Base-by-base conservation (phyloP, 1,140 invertebrate species). In the Teleogryllus occipitalis region DNA sequence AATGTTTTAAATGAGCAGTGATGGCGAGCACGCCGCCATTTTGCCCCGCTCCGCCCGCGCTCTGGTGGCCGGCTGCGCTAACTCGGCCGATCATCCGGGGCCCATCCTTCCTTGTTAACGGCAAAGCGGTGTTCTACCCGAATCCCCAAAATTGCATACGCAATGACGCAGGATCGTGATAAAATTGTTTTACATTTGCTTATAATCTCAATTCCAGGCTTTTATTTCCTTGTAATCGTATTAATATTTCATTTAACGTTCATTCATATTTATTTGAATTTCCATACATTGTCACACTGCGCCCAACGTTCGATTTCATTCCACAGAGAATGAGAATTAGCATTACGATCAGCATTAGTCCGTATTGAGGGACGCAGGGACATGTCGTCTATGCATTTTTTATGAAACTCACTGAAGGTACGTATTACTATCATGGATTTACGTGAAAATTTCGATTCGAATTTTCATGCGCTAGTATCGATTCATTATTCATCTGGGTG, bases 231-330 rank as follows among this genome's bases (percentile, higher is more conserved):
- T 18, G 54, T 65, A 65, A 65, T 65, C 54, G 54, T 65, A 65
- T 65, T 65, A 65, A 65, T 65, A 65, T 65, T 65, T 65, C 54
- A 65, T 65, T 65, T 65, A 65, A 65, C 54, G 54, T 65, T 65
- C 54, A 65, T 65, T 65, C 54, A 65, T 65, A 65, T 65, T 65
- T 65, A 65, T 65, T 65, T 65, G 54, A 65, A 65, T 65, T 65
- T 65, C 54, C 54, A 65, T 65, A 65, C 54, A 65, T 65, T 65
- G 10, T 18, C 54, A 65, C 54, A 65, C 7, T 14, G 10, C 18
- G 7, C 18, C 54, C 54, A 65, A 65, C 18, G 54, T 65, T 65
- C 54, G 54, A 65, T 65, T 65, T 65, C 54, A 65, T 65, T 65
- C 54, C 54, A 18, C 10, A 10, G 54, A 10, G 54, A 65, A 65